These are phyloP conservation scores for Zootermopsis nevadensis DNA, from an alignment of 2,888 invertebrate genomes.

Conservation along the genomic window DNA sequence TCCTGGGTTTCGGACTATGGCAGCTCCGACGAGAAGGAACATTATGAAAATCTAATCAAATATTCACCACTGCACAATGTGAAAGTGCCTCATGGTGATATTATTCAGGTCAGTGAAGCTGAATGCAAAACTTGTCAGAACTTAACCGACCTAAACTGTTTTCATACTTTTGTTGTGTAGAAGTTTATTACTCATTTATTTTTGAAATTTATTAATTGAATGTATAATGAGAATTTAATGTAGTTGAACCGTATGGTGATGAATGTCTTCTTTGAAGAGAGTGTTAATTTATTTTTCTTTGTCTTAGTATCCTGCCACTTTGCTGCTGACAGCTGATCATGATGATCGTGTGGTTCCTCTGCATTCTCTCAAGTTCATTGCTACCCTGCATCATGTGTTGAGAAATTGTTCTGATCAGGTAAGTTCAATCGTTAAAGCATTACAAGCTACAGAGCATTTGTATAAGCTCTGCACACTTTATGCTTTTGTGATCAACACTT, in stretches of 20 bases:
- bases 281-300: background rate
- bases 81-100: constrained; percentile 67
- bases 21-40: constrained; percentile 84
- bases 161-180: no score
- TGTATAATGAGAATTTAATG: no score
- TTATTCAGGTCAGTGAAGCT: constrained; percentile 60
- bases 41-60: constrained; percentile 86
- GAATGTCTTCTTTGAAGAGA: no score
- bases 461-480: no score
- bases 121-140: no score
- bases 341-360: constrained; percentile 98
- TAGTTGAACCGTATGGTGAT: no score
- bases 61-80: constrained; percentile 97
- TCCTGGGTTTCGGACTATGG: constrained; percentile 98
- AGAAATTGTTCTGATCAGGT: constrained; percentile 69
- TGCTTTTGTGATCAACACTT: no score
- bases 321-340: constrained; percentile 97
- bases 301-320: constrained; percentile 87
- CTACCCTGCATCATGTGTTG: constrained; percentile 84
- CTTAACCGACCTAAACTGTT: no score
- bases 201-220: no score
- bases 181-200: no score
- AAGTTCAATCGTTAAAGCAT: background rate
- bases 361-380: constrained; percentile 95
- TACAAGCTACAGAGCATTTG: no score